These are phyloP conservation scores for Philopedon plagiatum DNA, from an alignment of 2,888 invertebrate genomes.

Conservation along the genomic window DNA sequence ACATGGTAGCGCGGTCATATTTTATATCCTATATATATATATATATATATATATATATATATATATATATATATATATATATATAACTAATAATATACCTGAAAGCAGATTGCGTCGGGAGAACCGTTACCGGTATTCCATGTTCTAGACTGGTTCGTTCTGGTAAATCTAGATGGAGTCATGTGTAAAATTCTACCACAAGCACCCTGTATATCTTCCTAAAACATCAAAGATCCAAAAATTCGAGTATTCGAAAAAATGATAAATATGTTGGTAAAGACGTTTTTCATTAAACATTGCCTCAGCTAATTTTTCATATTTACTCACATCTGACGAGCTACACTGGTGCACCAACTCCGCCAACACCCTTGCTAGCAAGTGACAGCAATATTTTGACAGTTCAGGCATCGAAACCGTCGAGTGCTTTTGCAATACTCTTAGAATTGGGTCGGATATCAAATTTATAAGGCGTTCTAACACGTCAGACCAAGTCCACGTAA, in stretches of 20 bases:
- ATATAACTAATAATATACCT: conserved; percentile 58
- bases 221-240: conserved; percentile 10
- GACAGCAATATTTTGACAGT: conserved; percentile 76
- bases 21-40: conserved; percentile 69
- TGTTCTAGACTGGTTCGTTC: conserved; percentile 89
- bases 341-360: conserved; percentile 90
- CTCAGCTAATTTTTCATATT: conserved; percentile 10
- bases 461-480: conserved; percentile 87
- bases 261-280: too few relatives aligned
- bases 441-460: conserved; percentile 85
- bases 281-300: too few relatives aligned
- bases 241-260: too few relatives aligned
- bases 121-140: conserved; percentile 99
- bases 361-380: conserved; percentile 85
- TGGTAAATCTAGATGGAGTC: conserved; percentile 91
- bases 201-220: conserved; percentile 80
- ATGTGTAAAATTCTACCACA: conserved; percentile 85
- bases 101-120: conserved; percentile 96
- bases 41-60: not conserved
- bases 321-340: conserved; percentile 79
- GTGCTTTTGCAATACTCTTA: conserved; percentile 71
- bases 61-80: not conserved
- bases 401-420: conserved; percentile 62
- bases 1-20: too few relatives aligned
- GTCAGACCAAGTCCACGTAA: conserved; percentile 72